These are phyloP conservation scores for Periphyllus acericola DNA, from an alignment of 2,888 invertebrate genomes.

Conservation along the genomic window DNA sequence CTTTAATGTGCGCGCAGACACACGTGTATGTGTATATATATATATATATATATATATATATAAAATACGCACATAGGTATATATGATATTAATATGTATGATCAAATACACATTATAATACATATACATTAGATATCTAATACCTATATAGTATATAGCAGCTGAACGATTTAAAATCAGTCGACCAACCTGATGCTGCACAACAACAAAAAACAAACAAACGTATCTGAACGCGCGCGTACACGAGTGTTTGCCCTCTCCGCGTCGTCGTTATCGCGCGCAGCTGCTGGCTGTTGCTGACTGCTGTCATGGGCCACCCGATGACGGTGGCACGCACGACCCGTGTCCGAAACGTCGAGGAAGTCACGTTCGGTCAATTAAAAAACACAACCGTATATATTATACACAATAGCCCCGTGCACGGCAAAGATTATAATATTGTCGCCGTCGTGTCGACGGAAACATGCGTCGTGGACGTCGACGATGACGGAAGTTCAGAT, in stretches of 20 bases:
- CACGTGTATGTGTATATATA: too few species aligned
- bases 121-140: too few species aligned
- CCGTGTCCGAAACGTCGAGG: slow-evolving; percentile 58
- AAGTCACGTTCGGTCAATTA: slow-evolving; percentile 60
- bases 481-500: slow-evolving; percentile 49
- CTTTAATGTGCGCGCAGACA: too few species aligned
- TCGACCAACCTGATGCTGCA: neutral
- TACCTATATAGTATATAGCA: too few species aligned
- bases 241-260: neutral
- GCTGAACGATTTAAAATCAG: neutral
- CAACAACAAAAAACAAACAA: neutral
- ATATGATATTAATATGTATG: too few species aligned
- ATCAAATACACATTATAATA: too few species aligned
- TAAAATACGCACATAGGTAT: too few species aligned
- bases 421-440: slow-evolving; percentile 44
- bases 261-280: neutral
- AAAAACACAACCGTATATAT: slow-evolving; percentile 51
- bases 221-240: neutral
- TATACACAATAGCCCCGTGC: slow-evolving; percentile 29
- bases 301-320: slow-evolving; percentile 9
- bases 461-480: slow-evolving; percentile 10
- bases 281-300: neutral
- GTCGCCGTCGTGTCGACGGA: slow-evolving; percentile 42
- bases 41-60: too few species aligned
- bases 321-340: slow-evolving; percentile 43